Evolutionary conservation across 64 coral and sea anemone genomes (phyloP).

Genomic region (Actinia tenebrosa): DNA sequence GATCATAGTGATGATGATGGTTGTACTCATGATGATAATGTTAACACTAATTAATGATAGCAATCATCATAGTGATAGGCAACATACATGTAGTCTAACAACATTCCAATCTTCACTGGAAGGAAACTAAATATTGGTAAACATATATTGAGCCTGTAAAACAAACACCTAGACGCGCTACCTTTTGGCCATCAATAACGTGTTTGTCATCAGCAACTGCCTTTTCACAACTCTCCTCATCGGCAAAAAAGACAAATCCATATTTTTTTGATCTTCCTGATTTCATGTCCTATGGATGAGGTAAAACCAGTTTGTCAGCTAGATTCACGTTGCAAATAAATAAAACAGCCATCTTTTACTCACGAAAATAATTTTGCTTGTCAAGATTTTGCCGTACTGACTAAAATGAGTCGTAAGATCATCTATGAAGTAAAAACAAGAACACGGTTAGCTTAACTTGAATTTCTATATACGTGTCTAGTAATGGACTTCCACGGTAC

Average conservation of each 20-base stretch:
- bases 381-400: constrained; percentile 57
- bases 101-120: too few relatives aligned
- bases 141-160: too few relatives aligned
- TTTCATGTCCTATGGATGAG: constrained; percentile 1
- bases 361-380: constrained; percentile 65
- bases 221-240: constrained; percentile 8
- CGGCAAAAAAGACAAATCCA: constrained; percentile 61
- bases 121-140: too few relatives aligned
- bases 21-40: too few relatives aligned
- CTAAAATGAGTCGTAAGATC: constrained; percentile 68
- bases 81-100: too few relatives aligned
- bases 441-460: background rate
- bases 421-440: constrained; percentile 12
- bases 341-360: background rate
- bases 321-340: background rate
- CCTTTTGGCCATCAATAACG: constrained; percentile 45
- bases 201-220: constrained; percentile 23
- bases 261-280: constrained; percentile 39
- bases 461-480: background rate
- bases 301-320: background rate
- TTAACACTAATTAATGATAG: too few relatives aligned
- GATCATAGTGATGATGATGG: too few relatives aligned
- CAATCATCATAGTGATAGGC: too few relatives aligned
- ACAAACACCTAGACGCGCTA: background rate
- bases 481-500: background rate